Percentiles rank a stretch among this genome's conserved stretches.
Conservation (phyloP, 2,797 vertebrate species). For the Chelonia mydas region DNA sequence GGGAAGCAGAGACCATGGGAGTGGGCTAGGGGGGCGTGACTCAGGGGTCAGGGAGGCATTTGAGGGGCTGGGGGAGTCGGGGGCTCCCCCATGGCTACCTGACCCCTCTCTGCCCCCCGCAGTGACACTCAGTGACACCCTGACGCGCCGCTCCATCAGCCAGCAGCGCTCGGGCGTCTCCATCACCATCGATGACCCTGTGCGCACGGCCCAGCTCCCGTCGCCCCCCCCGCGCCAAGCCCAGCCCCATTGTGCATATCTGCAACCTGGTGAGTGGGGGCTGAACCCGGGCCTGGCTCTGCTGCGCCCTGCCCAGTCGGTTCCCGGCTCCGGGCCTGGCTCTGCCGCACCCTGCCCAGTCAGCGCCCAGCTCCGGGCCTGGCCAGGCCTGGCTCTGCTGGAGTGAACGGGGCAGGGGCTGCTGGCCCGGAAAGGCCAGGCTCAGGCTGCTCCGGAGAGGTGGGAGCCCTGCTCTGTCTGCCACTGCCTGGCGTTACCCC, state of each 20-base stretch:
- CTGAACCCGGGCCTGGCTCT: fast-evolving
- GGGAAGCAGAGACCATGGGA: background rate
- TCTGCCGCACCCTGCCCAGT: background rate
- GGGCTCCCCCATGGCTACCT: background rate
- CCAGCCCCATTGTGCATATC: conserved; percentile 90
- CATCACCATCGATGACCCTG: conserved; percentile 91
- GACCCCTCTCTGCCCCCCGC: background rate
- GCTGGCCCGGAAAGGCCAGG: background rate
- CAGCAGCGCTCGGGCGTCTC: conserved; percentile 92
- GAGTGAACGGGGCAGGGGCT: background rate
- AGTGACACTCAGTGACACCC: conserved; percentile 89
- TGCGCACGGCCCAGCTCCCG: conserved; percentile 86
- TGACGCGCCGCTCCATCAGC: conserved; percentile 92
- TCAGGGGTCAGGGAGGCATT: background rate
- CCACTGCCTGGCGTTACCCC: background rate
- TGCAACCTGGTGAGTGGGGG: conserved; percentile 88
- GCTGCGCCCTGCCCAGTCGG: too few species aligned
- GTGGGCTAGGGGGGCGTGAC: background rate
- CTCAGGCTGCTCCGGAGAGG: background rate
- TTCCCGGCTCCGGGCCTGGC: background rate
- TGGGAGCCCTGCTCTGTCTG: too few species aligned
- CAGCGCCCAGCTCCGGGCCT: too few species aligned
- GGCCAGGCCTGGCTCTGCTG: too few species aligned
- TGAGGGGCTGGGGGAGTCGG: background rate
- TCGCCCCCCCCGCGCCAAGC: conserved; percentile 88